Percentiles rank a stretch among this genome's conserved stretches.
Conservation (phyloP, 2,113 vertebrate genomes). For the Scomber colias region DNA sequence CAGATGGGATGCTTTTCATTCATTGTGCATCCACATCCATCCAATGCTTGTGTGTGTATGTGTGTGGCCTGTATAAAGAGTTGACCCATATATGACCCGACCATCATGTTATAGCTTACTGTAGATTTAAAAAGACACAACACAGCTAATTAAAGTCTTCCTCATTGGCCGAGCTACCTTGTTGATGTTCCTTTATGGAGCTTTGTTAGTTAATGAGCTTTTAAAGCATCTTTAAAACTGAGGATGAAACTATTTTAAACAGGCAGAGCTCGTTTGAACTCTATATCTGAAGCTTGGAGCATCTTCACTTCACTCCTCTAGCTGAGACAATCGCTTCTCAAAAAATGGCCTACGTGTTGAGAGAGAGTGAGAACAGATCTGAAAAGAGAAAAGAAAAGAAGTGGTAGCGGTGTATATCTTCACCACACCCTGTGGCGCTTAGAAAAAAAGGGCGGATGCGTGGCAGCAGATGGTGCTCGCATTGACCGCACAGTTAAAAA, state of each 20-base stretch:
- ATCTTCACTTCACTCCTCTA: background rate
- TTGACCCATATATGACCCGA: conserved; percentile 65
- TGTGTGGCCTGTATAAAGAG: conserved; percentile 22
- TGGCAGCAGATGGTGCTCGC: conserved; percentile 7
- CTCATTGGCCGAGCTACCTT: background rate
- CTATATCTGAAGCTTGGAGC: background rate
- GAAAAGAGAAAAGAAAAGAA: background rate
- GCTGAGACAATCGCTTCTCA: too few species aligned
- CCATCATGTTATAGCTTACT: conserved; percentile 3
- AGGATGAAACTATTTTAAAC: background rate
- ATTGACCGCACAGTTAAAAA: background rate
- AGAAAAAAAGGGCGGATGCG: conserved; percentile 28
- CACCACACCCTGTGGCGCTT: conserved; percentile 44
- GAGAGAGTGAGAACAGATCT: background rate
- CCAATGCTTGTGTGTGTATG: conserved; percentile 17
- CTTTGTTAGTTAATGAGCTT: background rate
- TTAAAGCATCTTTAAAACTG: background rate
- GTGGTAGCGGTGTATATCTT: background rate
- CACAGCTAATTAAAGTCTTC: background rate
- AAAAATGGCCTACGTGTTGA: too few species aligned
- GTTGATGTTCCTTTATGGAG: background rate
- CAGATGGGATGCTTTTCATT: conserved; percentile 50
- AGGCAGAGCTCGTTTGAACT: background rate
- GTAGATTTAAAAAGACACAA: background rate
- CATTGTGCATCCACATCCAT: conserved; percentile 40